Percentiles rank a stretch among this genome's conserved stretches.
Conservation (phyloP, 2,113 vertebrate genomes). For the Toxotes jaculatrix region DNA sequence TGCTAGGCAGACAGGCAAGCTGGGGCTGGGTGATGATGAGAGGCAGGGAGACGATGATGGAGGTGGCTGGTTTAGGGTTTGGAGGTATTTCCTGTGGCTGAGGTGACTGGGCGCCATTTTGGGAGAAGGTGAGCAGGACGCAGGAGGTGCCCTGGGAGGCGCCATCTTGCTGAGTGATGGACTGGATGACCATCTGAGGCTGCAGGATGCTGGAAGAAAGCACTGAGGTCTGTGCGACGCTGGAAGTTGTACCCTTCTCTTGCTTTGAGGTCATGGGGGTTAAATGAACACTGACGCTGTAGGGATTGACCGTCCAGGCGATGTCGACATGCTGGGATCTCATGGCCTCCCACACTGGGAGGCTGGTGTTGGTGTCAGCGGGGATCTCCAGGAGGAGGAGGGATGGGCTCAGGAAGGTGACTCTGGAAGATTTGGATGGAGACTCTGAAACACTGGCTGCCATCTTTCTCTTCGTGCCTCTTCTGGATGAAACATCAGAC, state of each 20-base stretch:
- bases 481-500: slow-evolving; percentile 3
- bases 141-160: neutral
- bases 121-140: slow-evolving; percentile 13
- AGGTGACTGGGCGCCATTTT: neutral
- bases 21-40: slow-evolving; percentile 43
- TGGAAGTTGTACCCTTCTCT: neutral
- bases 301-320: slow-evolving; percentile 59
- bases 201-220: neutral
- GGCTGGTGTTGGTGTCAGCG: slow-evolving; percentile 26
- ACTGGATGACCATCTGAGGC: slow-evolving; percentile 20
- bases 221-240: neutral
- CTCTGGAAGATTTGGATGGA: neutral
- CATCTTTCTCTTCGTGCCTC: slow-evolving; percentile 37
- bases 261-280: slow-evolving; percentile 20
- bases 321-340: slow-evolving; percentile 39
- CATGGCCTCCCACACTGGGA: slow-evolving; percentile 69
- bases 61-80: neutral
- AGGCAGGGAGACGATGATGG: slow-evolving; percentile 30
- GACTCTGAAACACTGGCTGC: neutral
- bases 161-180: neutral
- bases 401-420: slow-evolving; percentile 13
- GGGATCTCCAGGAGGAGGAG: slow-evolving; percentile 61
- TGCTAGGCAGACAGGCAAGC: neutral
- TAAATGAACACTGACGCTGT: slow-evolving; percentile 48
- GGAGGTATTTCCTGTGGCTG: neutral